A percentile compares a stretch with the other conserved stretches of the same genome.
Conservation (phyloP, 1,140 invertebrate species). For the Carcinoscorpius rotundicauda region DNA sequence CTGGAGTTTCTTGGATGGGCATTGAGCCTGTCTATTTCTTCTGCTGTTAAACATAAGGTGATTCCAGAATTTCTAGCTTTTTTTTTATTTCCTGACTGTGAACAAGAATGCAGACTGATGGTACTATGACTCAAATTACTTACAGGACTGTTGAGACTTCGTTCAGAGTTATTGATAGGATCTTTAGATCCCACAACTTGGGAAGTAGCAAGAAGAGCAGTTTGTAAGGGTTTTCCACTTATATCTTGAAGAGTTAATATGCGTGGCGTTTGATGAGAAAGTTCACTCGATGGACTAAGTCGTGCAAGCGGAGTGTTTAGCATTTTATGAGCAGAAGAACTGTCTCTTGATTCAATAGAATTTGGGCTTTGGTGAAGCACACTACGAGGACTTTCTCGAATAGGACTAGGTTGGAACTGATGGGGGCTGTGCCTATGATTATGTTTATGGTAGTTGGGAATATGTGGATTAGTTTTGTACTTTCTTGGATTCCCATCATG, state of each 20-base stretch:
- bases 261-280: conserved; percentile 76
- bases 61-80: conserved; percentile 16
- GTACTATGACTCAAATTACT: conserved; percentile 73
- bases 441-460: conserved; percentile 30
- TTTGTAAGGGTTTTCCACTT: conserved; percentile 79
- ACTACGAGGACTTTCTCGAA: conserved; percentile 32
- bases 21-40: conserved; percentile 83
- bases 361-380: conserved; percentile 27
- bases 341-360: conserved; percentile 36
- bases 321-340: conserved; percentile 37
- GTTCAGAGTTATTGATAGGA: conserved; percentile 62
- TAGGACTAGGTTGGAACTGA: conserved; percentile 43
- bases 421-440: conserved; percentile 31
- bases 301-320: conserved; percentile 80
- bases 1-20: conserved; percentile 62
- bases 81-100: conserved; percentile 34
- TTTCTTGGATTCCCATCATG: conserved; percentile 66
- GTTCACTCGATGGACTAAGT: conserved; percentile 77
- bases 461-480: conserved; percentile 48
- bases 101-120: conserved; percentile 29
- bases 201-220: conserved; percentile 70
- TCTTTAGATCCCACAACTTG: conserved; percentile 38
- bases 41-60: conserved; percentile 65
- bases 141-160: conserved; percentile 76
- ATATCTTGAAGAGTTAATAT: conserved; percentile 87